These are phyloP conservation scores for Drosophila kohkoa DNA, from an alignment of 1,140 invertebrate genomes.

Conservation along the genomic window DNA sequence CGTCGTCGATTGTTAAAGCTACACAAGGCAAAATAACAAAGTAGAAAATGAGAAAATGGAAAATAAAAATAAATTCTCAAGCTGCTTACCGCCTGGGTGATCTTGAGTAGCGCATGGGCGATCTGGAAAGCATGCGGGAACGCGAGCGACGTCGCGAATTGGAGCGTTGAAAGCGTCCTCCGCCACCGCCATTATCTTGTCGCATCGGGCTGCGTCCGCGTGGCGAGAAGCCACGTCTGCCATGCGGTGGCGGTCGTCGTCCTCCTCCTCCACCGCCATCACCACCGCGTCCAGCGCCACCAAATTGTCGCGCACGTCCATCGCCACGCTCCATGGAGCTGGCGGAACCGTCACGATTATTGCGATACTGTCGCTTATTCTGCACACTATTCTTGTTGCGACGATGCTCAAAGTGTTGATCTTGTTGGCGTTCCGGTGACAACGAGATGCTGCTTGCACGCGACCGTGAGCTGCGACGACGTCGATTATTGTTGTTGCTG, in stretches of 20 bases:
- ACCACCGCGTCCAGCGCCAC: conserved; percentile 42
- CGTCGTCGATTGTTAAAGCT: conserved; percentile 79
- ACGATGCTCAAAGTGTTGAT: conserved; percentile 89
- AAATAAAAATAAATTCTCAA: background rate
- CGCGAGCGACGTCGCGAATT: conserved; percentile 78
- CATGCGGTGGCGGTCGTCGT: conserved; percentile 41
- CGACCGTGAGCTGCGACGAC: conserved; percentile 30
- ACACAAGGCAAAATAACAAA: conserved; percentile 8
- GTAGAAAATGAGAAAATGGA: background rate
- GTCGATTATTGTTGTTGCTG: conserved; percentile 44
- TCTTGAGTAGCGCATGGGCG: conserved; percentile 78
- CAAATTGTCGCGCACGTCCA: conserved; percentile 62
- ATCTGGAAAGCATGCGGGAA: conserved; percentile 75
- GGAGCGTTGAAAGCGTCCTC: conserved; percentile 75
- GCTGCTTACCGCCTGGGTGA: conserved; percentile 76
- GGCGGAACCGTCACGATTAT: conserved; percentile 92
- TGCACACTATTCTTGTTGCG: conserved; percentile 92
- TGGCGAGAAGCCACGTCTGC: conserved; percentile 68
- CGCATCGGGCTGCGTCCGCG: conserved; percentile 73
- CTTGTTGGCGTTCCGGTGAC: conserved; percentile 74
- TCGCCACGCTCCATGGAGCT: conserved; percentile 85
- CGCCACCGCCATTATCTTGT: conserved; percentile 71
- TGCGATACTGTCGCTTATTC: conserved; percentile 93
- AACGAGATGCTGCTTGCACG: conserved; percentile 45
- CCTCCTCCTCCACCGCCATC: conserved; percentile 16